Conservation (phyloP, 2,113 vertebrate genomes). For the Erinaceus europaeus region DNA sequence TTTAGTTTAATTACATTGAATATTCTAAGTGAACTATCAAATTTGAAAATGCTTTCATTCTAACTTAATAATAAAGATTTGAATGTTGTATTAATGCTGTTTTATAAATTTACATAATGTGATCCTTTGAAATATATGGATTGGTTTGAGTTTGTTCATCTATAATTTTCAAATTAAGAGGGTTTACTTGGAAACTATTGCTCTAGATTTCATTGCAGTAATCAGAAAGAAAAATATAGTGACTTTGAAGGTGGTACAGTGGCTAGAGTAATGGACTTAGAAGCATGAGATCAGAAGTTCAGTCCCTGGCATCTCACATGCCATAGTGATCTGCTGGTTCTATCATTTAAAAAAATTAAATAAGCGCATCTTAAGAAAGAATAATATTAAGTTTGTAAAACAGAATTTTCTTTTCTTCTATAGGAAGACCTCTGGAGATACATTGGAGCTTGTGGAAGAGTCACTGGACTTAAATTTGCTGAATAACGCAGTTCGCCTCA, state of each 20-base stretch:
- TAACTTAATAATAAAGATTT: background rate
- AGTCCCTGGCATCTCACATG: no score
- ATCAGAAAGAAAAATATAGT: background rate
- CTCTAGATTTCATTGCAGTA: background rate
- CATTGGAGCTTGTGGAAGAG: conserved; percentile 90
- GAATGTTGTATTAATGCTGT: background rate
- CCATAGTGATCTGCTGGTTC: no score
- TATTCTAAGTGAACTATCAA: background rate
- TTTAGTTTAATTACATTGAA: background rate
- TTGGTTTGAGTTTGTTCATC: background rate
- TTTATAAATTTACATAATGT: background rate
- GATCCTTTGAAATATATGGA: background rate
- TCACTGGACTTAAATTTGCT: conserved; percentile 92
- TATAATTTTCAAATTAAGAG: background rate
- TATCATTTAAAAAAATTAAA: no score
- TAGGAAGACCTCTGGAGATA: conserved; percentile 90
- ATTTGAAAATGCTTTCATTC: background rate
- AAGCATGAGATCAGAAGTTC: no score
- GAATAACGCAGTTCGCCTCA: conserved; percentile 88
- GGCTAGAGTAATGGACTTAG: no score
- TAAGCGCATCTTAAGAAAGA: no score
- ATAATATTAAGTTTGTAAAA: background rate
- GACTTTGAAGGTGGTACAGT: background rate
- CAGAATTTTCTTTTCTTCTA: background rate
- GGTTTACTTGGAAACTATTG: background rate